These are phyloP conservation scores for Eublepharis macularius DNA, from an alignment of 2,113 vertebrate species.

Conservation along the genomic window DNA sequence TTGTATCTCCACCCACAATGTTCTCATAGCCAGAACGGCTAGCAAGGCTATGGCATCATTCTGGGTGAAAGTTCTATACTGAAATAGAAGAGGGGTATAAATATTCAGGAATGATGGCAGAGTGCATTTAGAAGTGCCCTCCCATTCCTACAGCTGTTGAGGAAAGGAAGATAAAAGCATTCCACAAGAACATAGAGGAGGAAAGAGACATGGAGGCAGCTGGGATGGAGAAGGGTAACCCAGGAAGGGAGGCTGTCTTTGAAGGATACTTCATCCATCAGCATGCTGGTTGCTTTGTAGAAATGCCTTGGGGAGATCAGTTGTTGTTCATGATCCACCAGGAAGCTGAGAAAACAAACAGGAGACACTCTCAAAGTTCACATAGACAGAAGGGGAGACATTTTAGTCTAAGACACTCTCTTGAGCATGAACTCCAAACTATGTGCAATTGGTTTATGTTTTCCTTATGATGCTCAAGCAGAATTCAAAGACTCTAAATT, in stretches of 20 bases:
- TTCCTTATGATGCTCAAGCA: background rate
- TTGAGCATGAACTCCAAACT: background rate
- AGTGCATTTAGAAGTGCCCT: background rate
- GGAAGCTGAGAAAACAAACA: conserved; percentile 80
- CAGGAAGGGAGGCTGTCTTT: rapidly evolving
- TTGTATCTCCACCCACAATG: background rate
- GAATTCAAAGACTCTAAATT: background rate
- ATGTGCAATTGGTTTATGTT: background rate
- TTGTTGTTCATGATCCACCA: conserved; percentile 98
- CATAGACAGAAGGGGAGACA: background rate
- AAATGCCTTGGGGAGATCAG: conserved; percentile 58
- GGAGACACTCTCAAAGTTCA: background rate
- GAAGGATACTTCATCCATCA: background rate
- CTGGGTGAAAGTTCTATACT: background rate
- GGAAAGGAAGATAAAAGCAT: background rate
- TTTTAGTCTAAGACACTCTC: background rate
- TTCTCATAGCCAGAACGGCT: background rate
- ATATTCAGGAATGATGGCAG: background rate
- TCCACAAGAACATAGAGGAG: background rate
- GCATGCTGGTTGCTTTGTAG: background rate
- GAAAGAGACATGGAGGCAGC: background rate
- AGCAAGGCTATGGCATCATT: background rate
- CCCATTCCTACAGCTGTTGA: background rate
- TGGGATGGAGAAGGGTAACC: background rate
- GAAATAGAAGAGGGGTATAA: background rate